Percentiles rank a stretch among this genome's conserved stretches.
These are phyloP conservation scores for Grus americana DNA, from an alignment of 2,113 vertebrate genomes.

Conservation along the genomic window DNA sequence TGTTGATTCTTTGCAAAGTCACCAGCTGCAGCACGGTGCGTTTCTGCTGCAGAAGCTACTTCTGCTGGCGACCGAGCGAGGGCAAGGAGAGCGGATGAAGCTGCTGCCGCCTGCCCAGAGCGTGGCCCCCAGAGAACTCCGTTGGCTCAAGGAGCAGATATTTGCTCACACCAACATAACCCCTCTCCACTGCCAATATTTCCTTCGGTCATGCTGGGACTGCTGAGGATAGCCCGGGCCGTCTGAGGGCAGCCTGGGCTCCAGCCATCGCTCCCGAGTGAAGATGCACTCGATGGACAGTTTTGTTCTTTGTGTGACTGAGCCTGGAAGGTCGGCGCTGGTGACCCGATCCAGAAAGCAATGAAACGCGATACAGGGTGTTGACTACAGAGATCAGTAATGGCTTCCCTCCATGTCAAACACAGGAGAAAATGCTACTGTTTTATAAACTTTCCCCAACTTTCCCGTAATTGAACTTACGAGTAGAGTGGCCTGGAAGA, in stretches of 20 bases:
- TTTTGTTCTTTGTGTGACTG: not conserved
- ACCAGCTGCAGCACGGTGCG: not conserved
- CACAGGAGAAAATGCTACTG: not conserved
- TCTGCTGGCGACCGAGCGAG: accelerated
- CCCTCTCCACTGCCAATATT: not conserved
- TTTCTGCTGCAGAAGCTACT: not conserved
- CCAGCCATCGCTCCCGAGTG: accelerated
- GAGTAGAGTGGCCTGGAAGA: not conserved
- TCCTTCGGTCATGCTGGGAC: not conserved
- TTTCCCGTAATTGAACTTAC: not conserved
- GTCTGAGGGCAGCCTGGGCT: not conserved
- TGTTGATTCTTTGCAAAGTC: not conserved
- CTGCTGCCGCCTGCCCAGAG: not conserved
- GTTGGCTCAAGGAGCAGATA: not conserved
- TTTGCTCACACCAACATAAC: not conserved
- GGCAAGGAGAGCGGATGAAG: not conserved
- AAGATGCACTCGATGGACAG: not conserved
- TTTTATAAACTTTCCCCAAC: not conserved
- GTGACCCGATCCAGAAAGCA: not conserved
- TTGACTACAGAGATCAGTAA: not conserved
- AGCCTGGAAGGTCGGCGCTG: not conserved
- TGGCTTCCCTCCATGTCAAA: not conserved
- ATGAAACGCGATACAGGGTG: not conserved
- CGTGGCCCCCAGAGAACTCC: accelerated
- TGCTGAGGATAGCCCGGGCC: not conserved